Evolutionary conservation across 2,888 invertebrate genomes (phyloP), one percentile per base, ranked within the genome.

Genomic region (Odontocolon sp.): DNA sequence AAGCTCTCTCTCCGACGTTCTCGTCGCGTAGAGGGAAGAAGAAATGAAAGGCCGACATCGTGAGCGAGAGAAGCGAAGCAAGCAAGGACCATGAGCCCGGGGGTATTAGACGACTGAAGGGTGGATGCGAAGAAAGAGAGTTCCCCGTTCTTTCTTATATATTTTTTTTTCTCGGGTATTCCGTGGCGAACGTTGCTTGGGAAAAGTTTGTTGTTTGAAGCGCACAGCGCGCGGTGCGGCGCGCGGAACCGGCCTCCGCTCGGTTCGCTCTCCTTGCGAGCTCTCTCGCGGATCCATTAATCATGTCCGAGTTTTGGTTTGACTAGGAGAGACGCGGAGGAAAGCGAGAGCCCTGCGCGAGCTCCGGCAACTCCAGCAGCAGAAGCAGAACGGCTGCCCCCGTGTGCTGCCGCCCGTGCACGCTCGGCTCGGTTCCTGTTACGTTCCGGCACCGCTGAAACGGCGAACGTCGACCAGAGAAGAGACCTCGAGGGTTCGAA

Each of bases 131-230:
- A 90, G 89, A 89, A 88, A 88, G 87, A 84, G 87, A 87, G 87
- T 89, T 87, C 87, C 86, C 86, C 85, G 86, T 87, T 84, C 70
- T 89, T 89, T 89, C 89, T 89, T 87, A 87, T 88, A 89, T 87
- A 88, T 88, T 87, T 87, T 84, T 83, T 85, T 85, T 81, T 83
- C 80, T 79, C 80, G 64, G 68, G 40, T 87, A 87, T 87, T 86
- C 86, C 84, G 68, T 66, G 63, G 72, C 86, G 84, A 78, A 84
- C 92, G 89, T 88, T 90, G 92, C 91, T 92, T 92, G 92, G 92
- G 92, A 92, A 92, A 92, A 92, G 92, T 92, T 92, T 92, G 92
- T 92, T 92, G 92, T 92, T 92, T 92, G 87, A 88, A 86, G 87
- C 87, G 31, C 57, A 64, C 50, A n/a, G 63, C 42, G 71, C 59